Conservation (phyloP, 2,888 invertebrate genomes). For the Drosophila rubida region DNA sequence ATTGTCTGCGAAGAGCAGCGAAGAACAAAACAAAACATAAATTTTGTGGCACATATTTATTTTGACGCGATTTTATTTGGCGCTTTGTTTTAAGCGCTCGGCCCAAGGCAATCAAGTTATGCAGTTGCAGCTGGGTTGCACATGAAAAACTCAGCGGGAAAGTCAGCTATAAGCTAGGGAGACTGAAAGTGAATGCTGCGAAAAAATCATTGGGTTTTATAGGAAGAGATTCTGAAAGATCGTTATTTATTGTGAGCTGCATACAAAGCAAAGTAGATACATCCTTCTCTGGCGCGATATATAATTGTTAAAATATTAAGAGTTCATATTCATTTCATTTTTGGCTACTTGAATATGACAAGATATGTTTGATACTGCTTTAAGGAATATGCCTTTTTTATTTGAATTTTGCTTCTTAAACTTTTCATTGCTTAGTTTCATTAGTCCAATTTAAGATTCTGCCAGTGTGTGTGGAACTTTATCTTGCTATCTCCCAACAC, state of each 20-base stretch:
- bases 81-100: constrained; percentile 21
- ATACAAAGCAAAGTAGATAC: no score
- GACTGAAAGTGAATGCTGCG: not conserved
- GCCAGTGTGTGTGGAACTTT: not conserved
- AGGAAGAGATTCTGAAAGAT: not conserved
- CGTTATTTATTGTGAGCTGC: not conserved
- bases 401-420: not conserved
- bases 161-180: not conserved
- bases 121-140: constrained; percentile 43
- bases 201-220: not conserved
- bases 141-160: not conserved
- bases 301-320: no score
- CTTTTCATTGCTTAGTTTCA: not conserved
- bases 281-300: no score
- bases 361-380: no score
- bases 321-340: no score
- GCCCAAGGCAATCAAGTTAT: constrained; percentile 34
- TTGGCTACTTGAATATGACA: no score
- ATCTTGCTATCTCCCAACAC: not conserved
- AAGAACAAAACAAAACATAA: constrained; percentile 41
- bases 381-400: not conserved
- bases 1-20: constrained; percentile 62
- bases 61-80: constrained; percentile 40
- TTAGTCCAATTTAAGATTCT: not conserved
- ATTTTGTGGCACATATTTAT: constrained; percentile 64